phyloP scores from a whole-genome alignment of 1,140 invertebrate species.

The Hyposmocoma kahamanoa region DNA sequence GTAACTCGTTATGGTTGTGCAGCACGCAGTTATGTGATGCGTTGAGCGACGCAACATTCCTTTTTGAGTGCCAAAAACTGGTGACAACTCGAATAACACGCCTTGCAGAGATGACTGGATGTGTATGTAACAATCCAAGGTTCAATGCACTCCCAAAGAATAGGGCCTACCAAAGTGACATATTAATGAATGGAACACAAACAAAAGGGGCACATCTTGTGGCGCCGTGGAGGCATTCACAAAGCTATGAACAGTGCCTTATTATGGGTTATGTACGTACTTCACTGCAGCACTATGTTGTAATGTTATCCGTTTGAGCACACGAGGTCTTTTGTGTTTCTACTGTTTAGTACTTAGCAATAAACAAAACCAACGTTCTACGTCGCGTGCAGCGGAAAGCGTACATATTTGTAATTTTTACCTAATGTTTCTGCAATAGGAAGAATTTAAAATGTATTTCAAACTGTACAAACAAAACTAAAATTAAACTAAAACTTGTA shows the following conservation, averaged over 20 bases:
- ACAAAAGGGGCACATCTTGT: conserved; percentile 46
- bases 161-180: conserved; percentile 49
- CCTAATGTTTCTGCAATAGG: not conserved
- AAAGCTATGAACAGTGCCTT: conserved; percentile 16
- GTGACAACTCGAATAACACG: conserved; percentile 45
- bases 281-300: not conserved
- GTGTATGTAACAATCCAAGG: conserved; percentile 42
- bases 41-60: conserved; percentile 29
- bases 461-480: not conserved
- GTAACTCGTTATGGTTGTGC: too few relatives aligned
- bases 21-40: too few relatives aligned
- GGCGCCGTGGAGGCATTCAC: conserved; percentile 26
- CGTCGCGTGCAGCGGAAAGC: not conserved
- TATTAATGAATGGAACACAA: conserved; percentile 61
- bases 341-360: not conserved
- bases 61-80: conserved; percentile 31
- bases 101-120: conserved; percentile 30
- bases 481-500: not conserved
- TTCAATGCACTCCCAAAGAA: conserved; percentile 61
- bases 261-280: conserved; percentile 11
- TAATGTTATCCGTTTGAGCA: not conserved
- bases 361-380: not conserved
- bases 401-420: too few relatives aligned
- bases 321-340: not conserved
- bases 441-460: too few relatives aligned